These are phyloP conservation scores for Lysandra coridon DNA, from an alignment of 2,888 invertebrate species.

Conservation along the genomic window DNA sequence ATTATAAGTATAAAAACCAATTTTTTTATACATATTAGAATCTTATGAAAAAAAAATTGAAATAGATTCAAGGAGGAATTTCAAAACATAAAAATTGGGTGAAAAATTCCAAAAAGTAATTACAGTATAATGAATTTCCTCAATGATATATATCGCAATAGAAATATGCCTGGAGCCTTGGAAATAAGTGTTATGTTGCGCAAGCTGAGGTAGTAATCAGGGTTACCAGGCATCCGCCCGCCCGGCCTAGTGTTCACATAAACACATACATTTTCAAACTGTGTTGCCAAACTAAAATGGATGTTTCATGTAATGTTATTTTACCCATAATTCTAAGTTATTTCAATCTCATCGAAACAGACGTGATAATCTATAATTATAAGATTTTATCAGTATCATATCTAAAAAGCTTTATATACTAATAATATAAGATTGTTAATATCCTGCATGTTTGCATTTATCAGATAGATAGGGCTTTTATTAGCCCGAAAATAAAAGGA, in stretches of 20 bases:
- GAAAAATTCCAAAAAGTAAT: background rate
- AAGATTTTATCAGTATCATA: background rate
- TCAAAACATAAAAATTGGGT: background rate
- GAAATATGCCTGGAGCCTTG: slow-evolving; percentile 26
- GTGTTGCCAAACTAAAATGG: slow-evolving; percentile 3
- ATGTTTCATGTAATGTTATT: background rate
- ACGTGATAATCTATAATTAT: background rate
- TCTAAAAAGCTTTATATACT: too few relatives aligned
- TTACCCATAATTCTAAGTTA: background rate
- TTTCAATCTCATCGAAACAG: background rate
- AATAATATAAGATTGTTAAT: background rate
- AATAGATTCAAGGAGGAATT: background rate
- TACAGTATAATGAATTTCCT: slow-evolving; percentile 25
- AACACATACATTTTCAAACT: slow-evolving; percentile 13
- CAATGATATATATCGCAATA: slow-evolving; percentile 30
- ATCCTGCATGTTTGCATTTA: too few relatives aligned
- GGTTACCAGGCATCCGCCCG: slow-evolving; percentile 24
- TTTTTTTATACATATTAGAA: too few relatives aligned
- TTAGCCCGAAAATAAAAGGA: too few relatives aligned
- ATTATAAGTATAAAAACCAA: too few relatives aligned
- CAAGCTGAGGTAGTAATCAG: slow-evolving; percentile 22
- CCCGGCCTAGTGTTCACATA: slow-evolving; percentile 13
- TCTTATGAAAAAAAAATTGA: too few relatives aligned
- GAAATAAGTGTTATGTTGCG: slow-evolving; percentile 18
- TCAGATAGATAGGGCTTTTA: too few relatives aligned